Base-by-base conservation (phyloP, 2,888 invertebrate genomes). In the Andrena trimmerana region DNA sequence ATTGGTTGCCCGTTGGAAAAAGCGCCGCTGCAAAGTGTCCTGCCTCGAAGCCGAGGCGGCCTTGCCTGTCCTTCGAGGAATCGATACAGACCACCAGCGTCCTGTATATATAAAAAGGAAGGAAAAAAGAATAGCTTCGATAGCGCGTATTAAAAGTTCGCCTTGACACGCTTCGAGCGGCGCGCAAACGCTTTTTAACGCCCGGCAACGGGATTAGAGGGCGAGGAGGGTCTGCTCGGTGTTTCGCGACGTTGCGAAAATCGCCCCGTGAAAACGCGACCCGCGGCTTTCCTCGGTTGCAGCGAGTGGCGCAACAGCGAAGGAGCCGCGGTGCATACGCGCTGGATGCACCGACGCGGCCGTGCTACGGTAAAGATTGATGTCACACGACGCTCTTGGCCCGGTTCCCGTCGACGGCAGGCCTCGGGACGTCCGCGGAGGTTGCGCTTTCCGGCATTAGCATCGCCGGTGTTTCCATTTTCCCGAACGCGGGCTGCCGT, bases 371-470 rank as follows among this genome's bases (percentile, higher is more conserved):
- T 84, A 89, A 88, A 90, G 90, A 92, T 92, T 90, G 90, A 91
- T 92, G 92, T 92, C 92, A 90, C 90, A 90, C 86, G 87, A 88
- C 88, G 93, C 89, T 93, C 93, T 93, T 92, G 93, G 92, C 93
- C 93, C 92, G 90, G 85, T 93, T 93, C 90, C 90, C 91, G 89
- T 88, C 83, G 36, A 42, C 50, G 29, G 16, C 16, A 16, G 42
- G 20, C 50, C 68, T 52, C 66, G 36, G 1, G n/a, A 60, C 50
- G 65, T 33, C 33, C 48, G 36, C 69, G 52, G 27, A n/a, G 24
- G 48, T 24, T 10, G 7, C 16, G 31, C 62, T 71, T 57, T 48
- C 63, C 54, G n/a, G 31, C n/a, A 31, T 31, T 20, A 33, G 24
- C 16, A 7, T n/a, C 57, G 27, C 24, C 31, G n/a, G 16, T 8